phyloP scores from a whole-genome alignment of 2,797 vertebrate genomes.

The Pyrocephalus nanus region DNA sequence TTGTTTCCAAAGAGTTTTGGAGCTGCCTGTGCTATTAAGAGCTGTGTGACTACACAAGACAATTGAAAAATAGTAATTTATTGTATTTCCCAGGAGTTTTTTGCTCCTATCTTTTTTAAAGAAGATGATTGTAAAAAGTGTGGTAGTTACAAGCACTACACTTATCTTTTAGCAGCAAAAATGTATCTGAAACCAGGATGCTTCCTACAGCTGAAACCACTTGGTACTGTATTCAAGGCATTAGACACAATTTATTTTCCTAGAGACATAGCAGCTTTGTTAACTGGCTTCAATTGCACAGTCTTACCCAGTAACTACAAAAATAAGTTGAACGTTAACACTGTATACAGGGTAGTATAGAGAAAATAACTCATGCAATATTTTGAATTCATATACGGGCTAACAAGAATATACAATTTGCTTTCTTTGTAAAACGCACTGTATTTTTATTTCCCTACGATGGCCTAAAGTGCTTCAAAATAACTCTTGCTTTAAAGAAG shows the following conservation, averaged over 20 bases:
- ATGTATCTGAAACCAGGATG: background rate
- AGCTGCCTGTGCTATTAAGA: slow-evolving; percentile 5
- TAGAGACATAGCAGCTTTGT: background rate
- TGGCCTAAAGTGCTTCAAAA: background rate
- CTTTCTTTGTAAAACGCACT: background rate
- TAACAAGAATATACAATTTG: background rate
- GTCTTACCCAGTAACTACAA: background rate
- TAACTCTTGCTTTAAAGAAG: background rate
- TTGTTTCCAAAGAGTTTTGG: background rate
- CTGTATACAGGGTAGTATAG: background rate
- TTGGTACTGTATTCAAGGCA: background rate
- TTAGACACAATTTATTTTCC: background rate
- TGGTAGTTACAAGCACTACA: background rate
- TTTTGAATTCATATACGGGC: background rate
- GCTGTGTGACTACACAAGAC: background rate
- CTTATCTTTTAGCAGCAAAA: background rate
- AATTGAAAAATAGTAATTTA: background rate
- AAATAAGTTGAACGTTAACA: background rate
- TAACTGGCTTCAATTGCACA: background rate
- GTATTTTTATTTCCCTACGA: background rate
- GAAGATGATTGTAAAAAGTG: background rate
- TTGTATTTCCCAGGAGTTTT: background rate
- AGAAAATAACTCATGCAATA: background rate
- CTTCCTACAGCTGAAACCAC: background rate
- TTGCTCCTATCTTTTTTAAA: background rate